Evolutionary conservation across 37 sponge, comb jelly and placozoan species (phyloP).

Genomic region (Chondrilla cf. caribensis): DNA sequence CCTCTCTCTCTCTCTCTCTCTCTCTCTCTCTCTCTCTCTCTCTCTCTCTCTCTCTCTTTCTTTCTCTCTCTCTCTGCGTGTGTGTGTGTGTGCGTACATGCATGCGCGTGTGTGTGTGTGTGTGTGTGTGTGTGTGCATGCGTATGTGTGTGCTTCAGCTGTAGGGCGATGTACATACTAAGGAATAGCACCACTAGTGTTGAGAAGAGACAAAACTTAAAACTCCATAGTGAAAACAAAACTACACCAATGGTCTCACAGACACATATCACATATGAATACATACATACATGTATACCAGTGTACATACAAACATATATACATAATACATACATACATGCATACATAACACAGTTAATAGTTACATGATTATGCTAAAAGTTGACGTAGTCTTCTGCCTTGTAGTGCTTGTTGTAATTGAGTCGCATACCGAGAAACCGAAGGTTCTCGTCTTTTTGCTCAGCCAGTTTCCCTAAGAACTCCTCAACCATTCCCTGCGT

Average conservation of each 20-base stretch:
- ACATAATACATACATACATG: not conserved
- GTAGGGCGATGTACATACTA: too few relatives aligned
- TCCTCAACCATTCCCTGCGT: conserved; percentile 60
- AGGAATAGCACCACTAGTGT: too few relatives aligned
- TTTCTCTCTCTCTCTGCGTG: not conserved
- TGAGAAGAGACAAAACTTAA: too few relatives aligned
- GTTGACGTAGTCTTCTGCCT: too few relatives aligned
- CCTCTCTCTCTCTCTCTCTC: not conserved
- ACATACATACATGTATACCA: not conserved
- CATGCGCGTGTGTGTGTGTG: conserved; percentile 33
- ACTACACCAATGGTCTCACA: too few relatives aligned
- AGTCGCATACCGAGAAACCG: conserved; percentile 81
- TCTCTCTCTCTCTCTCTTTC: not conserved
- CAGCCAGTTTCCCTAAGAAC: conserved; percentile 45
- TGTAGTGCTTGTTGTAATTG: conserved; percentile 90
- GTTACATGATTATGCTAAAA: too few relatives aligned
- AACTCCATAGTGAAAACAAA: too few relatives aligned
- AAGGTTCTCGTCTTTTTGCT: conserved; percentile 72
- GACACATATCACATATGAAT: not conserved
- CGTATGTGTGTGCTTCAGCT: conserved; percentile 13
- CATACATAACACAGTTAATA: not conserved
- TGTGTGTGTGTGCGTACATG: conserved; percentile 32
- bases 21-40: not conserved
- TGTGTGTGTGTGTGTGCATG: conserved; percentile 32
- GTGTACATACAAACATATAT: not conserved